Evolutionary conservation across 92 coral and sea anemone species (phyloP).

Genomic region (Virgularia gustaviana): DNA sequence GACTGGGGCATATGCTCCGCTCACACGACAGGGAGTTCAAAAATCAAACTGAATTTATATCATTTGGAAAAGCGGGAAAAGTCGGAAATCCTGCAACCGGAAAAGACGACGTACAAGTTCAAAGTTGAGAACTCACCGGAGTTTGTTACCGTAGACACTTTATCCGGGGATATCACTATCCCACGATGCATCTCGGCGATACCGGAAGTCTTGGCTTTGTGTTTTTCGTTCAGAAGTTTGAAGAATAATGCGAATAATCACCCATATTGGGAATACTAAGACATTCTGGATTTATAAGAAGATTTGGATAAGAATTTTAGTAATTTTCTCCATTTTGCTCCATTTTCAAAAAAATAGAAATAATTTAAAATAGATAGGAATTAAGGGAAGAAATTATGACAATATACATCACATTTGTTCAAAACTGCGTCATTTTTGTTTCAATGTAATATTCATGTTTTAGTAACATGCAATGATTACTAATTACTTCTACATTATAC

Average conservation of each 20-base stretch:
- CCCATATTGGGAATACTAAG: too few relatives aligned
- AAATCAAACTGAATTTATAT: conserved; percentile 39
- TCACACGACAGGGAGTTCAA: conserved; percentile 13
- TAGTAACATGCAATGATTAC: too few relatives aligned
- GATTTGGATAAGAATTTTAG: too few relatives aligned
- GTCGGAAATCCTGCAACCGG: conserved; percentile 61
- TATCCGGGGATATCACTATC: conserved; percentile 44
- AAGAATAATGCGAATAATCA: neutral
- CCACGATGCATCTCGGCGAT: conserved; percentile 41
- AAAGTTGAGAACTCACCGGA: conserved; percentile 67
- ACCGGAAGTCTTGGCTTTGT: conserved; percentile 55
- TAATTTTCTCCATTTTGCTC: too few relatives aligned
- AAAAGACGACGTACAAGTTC: conserved; percentile 72
- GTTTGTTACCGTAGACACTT: conserved; percentile 40
- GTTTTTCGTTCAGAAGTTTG: conserved; percentile 35
- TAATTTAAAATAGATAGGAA: too few relatives aligned
- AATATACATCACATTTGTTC: too few relatives aligned
- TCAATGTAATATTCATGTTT: too few relatives aligned
- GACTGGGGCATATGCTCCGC: conserved; percentile 72
- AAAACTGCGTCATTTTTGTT: too few relatives aligned
- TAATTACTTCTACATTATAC: too few relatives aligned
- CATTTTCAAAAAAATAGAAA: too few relatives aligned
- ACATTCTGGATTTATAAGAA: too few relatives aligned
- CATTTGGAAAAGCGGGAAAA: conserved; percentile 29
- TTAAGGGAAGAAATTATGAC: too few relatives aligned